Percentiles rank a stretch among this genome's conserved stretches.
Conservation (phyloP, 2,888 invertebrate species). For the Neuroscelio doddi region DNA sequence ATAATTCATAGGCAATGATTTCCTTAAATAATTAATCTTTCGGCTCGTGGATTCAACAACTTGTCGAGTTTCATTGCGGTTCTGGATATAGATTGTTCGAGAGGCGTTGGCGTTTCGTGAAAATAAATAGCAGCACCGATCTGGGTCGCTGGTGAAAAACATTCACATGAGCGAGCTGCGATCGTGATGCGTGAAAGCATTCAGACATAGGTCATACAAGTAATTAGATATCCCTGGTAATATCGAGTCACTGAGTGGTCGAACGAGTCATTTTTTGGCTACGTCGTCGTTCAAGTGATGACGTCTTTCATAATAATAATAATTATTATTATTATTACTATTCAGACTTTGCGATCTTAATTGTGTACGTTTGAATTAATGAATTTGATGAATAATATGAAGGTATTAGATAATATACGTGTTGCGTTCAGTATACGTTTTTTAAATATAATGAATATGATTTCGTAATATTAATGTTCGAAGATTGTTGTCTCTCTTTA, state of each 20-base stretch:
- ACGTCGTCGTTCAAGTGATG: conserved; percentile 14
- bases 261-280: conserved; percentile 46
- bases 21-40: conserved; percentile 35
- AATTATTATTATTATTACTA: too few species aligned
- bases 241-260: conserved; percentile 55
- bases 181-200: conserved; percentile 54
- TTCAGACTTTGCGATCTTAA: too few species aligned
- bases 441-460: too few species aligned
- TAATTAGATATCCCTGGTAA: conserved; percentile 70
- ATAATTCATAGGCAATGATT: too few species aligned
- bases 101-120: conserved; percentile 30
- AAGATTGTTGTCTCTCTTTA: too few species aligned
- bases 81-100: conserved; percentile 36
- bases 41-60: conserved; percentile 32
- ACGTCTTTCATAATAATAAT: too few species aligned
- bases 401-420: too few species aligned
- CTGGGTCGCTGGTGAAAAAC: conserved; percentile 45
- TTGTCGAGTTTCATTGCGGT: conserved; percentile 20
- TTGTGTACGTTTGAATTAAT: too few species aligned
- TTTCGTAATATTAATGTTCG: too few species aligned
- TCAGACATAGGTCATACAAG: conserved; percentile 54
- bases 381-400: too few species aligned
- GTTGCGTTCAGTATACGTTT: too few species aligned
- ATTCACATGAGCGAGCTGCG: conserved; percentile 27
- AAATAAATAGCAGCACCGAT: conserved; percentile 30